Evolutionary conservation across 2,888 invertebrate genomes (phyloP), one percentile per base, ranked within the genome.

Genomic region (Ceraclea dissimilis): DNA sequence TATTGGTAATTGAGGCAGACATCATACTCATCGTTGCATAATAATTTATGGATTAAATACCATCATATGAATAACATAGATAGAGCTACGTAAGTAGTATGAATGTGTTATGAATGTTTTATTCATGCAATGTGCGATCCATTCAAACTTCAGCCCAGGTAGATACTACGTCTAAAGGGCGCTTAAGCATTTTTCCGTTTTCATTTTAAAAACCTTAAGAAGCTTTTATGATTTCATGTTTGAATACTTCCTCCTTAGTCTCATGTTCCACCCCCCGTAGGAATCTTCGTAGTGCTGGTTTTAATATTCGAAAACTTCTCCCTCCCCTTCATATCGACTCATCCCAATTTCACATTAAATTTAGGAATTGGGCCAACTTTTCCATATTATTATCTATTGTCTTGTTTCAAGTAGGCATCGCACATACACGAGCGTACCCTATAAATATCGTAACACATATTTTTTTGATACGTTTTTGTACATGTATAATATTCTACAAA

Each of bases 211-310:
- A 46, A 31, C 52, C 31, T 44, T 19, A 20, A 49, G 53, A 49
- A 49, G 54, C 54, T 49, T 54, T 54, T 54, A 54, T 54, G 54
- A 49, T 49, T 54, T 43, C 43, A 43, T 54, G 49, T 54, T 54
- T 54, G 49, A 49, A 49, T 33, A 49, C 54, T 54, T 48, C 54
- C 19, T 33, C 50, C 19, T 33, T 11, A 48, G n/a, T 39, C 5
- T 4, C 26, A 26, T 26, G 26, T 26, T 6, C 33, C 53, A 31
- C 20, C 31, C 53, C 47, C 33, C 26, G 18, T 16, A 33, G 47
- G 53, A 53, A 39, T 39, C 39, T 39, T 4, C 39, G 13, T 39
- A n/a, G n/a, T n/a, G 16, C 16, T 13, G 8, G 39, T 47, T 39
- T 54, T 55, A 49, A 55, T 55, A 50, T 50, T 50, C 43, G 31